These are phyloP conservation scores for Archivesica marissinica DNA, from an alignment of 1,140 invertebrate genomes.

Conservation along the genomic window DNA sequence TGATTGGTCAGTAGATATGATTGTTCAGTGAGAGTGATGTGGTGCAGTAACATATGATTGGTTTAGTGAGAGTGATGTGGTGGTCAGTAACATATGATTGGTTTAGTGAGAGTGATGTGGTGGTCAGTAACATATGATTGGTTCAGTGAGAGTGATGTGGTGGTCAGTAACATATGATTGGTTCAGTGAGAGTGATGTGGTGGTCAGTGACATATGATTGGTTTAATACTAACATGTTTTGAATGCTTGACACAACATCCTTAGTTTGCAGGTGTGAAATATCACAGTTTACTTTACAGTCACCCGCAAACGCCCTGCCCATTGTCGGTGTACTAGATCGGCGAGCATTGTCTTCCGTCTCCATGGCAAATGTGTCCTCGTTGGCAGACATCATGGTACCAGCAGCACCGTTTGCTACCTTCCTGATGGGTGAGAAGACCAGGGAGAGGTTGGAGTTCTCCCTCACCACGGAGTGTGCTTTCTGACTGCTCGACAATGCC, in stretches of 20 bases:
- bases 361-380: constrained; percentile 60
- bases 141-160: no score
- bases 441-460: constrained; percentile 34
- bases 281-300: constrained; percentile 21
- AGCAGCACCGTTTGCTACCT: constrained; percentile 20
- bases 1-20: no score
- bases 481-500: background rate
- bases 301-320: background rate
- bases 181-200: no score
- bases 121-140: no score
- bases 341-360: constrained; percentile 59
- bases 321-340: constrained; percentile 53
- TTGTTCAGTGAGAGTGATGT: no score
- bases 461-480: background rate
- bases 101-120: no score
- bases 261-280: constrained; percentile 39
- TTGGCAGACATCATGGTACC: constrained; percentile 42
- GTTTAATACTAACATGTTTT: constrained; percentile 59
- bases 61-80: no score
- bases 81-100: no score
- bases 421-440: constrained; percentile 49
- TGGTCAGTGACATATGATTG: no score
- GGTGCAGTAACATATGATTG: no score
- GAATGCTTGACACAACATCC: constrained; percentile 33
- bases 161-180: no score